These are phyloP conservation scores for Allacma fusca DNA, from an alignment of 2,888 invertebrate species.

Conservation along the genomic window DNA sequence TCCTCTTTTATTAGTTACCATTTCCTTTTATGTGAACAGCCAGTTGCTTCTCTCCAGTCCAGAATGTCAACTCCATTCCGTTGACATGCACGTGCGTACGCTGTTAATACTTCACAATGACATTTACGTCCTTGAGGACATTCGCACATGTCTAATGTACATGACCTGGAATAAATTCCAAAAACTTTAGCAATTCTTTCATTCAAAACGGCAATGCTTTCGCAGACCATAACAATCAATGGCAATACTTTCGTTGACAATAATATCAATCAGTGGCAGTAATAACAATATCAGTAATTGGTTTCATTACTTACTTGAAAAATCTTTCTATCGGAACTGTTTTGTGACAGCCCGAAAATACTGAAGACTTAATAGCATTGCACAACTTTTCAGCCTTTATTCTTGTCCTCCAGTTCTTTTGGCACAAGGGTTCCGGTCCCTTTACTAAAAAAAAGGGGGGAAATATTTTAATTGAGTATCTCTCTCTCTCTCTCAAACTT, in stretches of 20 bases:
- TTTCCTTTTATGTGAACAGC: slow-evolving; percentile 66
- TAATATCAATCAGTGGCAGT: too few species aligned
- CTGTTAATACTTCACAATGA: slow-evolving; percentile 88
- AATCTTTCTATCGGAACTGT: slow-evolving; percentile 83
- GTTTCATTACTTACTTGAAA: slow-evolving; percentile 74
- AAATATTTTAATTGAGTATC: too few species aligned
- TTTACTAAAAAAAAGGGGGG: slow-evolving; percentile 64
- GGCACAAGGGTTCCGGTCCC: slow-evolving; percentile 59
- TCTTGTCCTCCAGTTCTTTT: slow-evolving; percentile 58
- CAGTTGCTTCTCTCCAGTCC: slow-evolving; percentile 76
- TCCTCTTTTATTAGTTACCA: too few species aligned
- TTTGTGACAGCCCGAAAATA: slow-evolving; percentile 80
- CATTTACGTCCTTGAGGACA: slow-evolving; percentile 79
- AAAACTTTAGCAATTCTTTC: background rate
- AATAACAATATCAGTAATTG: too few species aligned
- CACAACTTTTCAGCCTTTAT: slow-evolving; percentile 66
- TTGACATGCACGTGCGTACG: slow-evolving; percentile 87
- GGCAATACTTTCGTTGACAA: too few species aligned
- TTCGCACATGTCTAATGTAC: slow-evolving; percentile 86
- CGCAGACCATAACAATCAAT: background rate
- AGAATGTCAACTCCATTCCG: slow-evolving; percentile 75
- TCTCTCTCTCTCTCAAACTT: too few species aligned
- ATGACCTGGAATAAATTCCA: slow-evolving; percentile 69
- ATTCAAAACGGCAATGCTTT: background rate
- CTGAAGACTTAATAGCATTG: slow-evolving; percentile 67